Percentiles rank a stretch among this genome's conserved stretches.
Conservation (phyloP, 2,888 invertebrate genomes). For the Mantis religiosa region DNA sequence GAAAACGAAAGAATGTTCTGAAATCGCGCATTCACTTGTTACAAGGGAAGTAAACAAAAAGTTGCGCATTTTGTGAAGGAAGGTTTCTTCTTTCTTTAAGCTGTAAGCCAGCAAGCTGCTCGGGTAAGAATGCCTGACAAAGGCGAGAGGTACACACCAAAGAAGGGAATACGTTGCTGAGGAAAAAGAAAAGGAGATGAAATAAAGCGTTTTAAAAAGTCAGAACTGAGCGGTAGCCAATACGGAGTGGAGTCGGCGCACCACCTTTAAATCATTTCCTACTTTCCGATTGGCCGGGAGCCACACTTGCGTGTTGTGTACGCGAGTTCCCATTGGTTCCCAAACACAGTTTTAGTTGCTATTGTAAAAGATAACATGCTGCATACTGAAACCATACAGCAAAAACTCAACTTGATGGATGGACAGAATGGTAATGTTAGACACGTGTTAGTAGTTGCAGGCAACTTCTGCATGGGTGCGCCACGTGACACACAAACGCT, state of each 20-base stretch:
- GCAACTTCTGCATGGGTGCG: background rate
- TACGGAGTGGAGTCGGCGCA: conserved; percentile 25
- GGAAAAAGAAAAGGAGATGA: background rate
- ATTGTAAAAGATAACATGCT: conserved; percentile 25
- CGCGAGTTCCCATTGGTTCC: conserved; percentile 23
- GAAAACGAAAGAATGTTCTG: no score
- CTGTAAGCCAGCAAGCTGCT: background rate
- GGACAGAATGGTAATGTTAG: conserved; percentile 6
- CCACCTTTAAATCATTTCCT: conserved; percentile 20
- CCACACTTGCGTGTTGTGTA: conserved; percentile 28
- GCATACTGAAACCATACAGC: conserved; percentile 25
- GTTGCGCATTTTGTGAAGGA: background rate
- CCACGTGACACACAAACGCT: background rate
- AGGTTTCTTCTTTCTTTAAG: background rate
- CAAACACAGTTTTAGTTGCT: conserved; percentile 18
- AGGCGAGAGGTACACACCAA: background rate
- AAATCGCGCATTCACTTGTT: no score
- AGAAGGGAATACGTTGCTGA: background rate
- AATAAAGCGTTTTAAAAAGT: conserved; percentile 13
- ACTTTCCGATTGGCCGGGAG: conserved; percentile 22
- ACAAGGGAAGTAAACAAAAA: background rate
- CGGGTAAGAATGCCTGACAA: background rate
- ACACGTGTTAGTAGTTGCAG: background rate
- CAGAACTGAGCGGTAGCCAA: background rate
- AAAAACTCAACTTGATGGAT: conserved; percentile 19